Conservation (phyloP, 2,113 vertebrate genomes). For the Vireo altiloquus region DNA sequence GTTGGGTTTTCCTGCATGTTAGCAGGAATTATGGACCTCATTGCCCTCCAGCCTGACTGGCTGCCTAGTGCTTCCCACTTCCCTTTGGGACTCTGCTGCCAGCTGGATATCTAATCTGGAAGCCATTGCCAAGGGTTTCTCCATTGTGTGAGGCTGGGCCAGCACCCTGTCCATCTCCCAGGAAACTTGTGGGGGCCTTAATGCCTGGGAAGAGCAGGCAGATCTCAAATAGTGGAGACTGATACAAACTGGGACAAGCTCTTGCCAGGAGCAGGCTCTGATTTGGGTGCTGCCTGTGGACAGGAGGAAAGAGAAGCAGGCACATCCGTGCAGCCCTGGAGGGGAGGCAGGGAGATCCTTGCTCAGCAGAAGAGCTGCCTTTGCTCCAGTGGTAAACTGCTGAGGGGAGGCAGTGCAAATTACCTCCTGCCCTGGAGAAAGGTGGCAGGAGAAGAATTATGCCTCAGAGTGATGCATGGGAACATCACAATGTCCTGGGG, state of each 20-base stretch:
- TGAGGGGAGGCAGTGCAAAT: not conserved
- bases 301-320: not conserved
- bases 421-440: not conserved
- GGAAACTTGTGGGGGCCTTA: not conserved
- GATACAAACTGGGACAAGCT: not conserved
- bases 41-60: not conserved
- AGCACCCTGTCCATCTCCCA: not conserved
- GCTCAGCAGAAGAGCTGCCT: not conserved
- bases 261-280: not conserved
- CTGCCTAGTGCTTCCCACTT: not conserved
- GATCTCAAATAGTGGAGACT: not conserved
- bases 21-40: not conserved
- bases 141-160: fast-evolving
- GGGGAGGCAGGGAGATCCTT: not conserved
- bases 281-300: not conserved
- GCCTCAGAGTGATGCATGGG: not conserved
- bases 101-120: not conserved
- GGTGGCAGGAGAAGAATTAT: not conserved
- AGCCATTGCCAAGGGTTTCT: not conserved
- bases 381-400: not conserved
- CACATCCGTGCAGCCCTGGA: not conserved
- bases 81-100: not conserved
- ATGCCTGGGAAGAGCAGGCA: not conserved
- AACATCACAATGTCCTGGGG: not conserved
- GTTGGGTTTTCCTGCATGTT: not conserved